Base-by-base conservation (phyloP, 30 jellyfish, hydroid and myxozoan species). In the Aurelia aurita region DNA sequence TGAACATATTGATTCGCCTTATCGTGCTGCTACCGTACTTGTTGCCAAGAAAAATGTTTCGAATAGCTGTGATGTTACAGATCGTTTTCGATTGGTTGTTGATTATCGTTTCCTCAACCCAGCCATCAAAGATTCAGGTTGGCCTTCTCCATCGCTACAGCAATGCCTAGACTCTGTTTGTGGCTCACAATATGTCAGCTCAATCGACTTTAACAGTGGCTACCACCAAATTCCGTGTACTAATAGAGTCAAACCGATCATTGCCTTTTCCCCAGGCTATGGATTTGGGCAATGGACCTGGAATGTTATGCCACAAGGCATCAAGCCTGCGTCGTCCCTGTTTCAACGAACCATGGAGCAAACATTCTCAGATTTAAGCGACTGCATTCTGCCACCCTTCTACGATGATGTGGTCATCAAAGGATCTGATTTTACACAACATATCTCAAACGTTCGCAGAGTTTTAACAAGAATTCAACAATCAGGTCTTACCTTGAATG, bases 1-100 rank as follows among this genome's bases (percentile, higher is more conserved):
- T 54, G 86, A 77, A 63, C 89, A 32, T 21, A 63, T 77, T 10
- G 80, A 57, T 63, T 77, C 80, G 23, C 89, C 66, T 18, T 77
- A 77, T 77, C 66, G 79, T 58, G 89, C 89, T 77, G 89, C 89
- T 29, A 77, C 89, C 16, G 31, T 77, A 5, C 53, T 63, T 5
- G 89, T 77, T 39, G 67, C 39, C 11, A 77, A 58, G 80, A 77
- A 77, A 58, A 77, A 77, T 77, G 80, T 77, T 29, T 21, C 89
- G 2, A 27, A 57, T 18, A 77, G 79, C 67, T 13, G 45, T 26
- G 58, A 39, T 63, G 79, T 77, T 16, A 77, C 89, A 22, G 80
- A 58, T 46, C 27, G 22, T 3, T 77, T 20, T 19, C 66, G 80
- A 1, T 16, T 77, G 12, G 80, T 77, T 20, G 89, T 77, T 34